Percentiles rank a stretch among this genome's conserved stretches.
Evolutionary conservation across 2,113 vertebrate species (phyloP).

Genomic region (Apodemus sylvaticus): DNA sequence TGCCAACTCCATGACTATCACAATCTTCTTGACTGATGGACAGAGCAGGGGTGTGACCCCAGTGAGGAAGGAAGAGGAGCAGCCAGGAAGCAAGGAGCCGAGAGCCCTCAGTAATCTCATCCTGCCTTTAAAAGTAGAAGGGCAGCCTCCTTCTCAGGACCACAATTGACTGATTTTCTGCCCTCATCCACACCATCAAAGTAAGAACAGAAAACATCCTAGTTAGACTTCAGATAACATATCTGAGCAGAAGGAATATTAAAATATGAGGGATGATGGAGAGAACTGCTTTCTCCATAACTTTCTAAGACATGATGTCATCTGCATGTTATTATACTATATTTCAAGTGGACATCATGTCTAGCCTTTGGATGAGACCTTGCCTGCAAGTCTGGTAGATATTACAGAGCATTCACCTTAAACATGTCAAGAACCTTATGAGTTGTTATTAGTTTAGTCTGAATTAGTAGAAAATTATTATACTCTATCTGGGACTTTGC

Average conservation of each 20-base stretch:
- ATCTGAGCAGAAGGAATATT: not conserved
- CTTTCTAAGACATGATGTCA: not conserved
- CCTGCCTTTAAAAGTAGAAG: not conserved
- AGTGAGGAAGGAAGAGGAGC: not conserved
- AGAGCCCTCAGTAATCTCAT: rapidly evolving
- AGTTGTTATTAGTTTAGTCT: conserved; percentile 41
- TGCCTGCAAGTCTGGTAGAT: not conserved
- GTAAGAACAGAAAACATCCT: conserved; percentile 34
- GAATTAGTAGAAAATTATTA: conserved; percentile 69
- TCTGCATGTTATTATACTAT: not conserved
- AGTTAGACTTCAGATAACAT: conserved; percentile 6
- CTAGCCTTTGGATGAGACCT: conserved; percentile 30
- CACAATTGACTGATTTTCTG: not conserved
- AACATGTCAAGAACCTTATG: conserved; percentile 47
- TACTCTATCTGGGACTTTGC: conserved; percentile 68
- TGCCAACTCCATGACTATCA: not conserved
- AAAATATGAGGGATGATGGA: not conserved
- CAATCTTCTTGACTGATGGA: too few species aligned
- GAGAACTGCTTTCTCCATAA: not conserved
- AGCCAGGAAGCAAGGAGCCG: not conserved
- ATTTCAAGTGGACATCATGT: conserved; percentile 12
- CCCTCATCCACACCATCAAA: not conserved
- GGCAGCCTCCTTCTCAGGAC: not conserved
- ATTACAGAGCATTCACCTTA: not conserved
- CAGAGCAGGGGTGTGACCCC: not conserved